These are phyloP conservation scores for Palythoa caribaeorum DNA, from an alignment of 92 coral and sea anemone genomes.

Conservation along the genomic window DNA sequence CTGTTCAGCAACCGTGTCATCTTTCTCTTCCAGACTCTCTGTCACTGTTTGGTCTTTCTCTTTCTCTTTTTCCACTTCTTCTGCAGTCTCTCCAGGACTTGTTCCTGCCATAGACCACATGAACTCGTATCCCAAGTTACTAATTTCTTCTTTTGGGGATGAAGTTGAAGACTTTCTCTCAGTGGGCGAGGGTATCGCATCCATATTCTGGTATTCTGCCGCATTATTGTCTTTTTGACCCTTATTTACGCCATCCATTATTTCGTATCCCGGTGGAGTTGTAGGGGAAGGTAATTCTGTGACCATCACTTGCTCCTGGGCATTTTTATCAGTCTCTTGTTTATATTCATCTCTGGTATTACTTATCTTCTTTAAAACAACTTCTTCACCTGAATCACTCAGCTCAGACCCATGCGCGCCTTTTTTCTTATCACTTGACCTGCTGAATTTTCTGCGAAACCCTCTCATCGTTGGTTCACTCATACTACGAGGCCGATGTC, in stretches of 20 bases:
- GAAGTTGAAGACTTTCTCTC: slow-evolving; percentile 8
- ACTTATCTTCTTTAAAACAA: background rate
- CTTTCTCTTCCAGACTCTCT: background rate
- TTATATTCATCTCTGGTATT: background rate
- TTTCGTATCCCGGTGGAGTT: slow-evolving; percentile 30
- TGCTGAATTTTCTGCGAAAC: background rate
- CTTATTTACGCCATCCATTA: slow-evolving; percentile 6
- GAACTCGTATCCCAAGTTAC: slow-evolving; percentile 39
- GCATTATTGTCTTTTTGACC: background rate
- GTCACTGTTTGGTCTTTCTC: background rate
- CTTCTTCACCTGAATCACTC: slow-evolving; percentile 4
- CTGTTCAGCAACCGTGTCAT: background rate
- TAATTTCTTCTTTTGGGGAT: slow-evolving; percentile 31
- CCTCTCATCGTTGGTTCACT: slow-evolving; percentile 39
- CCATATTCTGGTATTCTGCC: slow-evolving; percentile 29
- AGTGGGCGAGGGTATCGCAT: background rate
- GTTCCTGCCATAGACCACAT: background rate
- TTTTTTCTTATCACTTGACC: slow-evolving; percentile 13
- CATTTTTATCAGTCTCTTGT: background rate
- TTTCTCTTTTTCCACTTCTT: background rate
- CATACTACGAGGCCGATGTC: slow-evolving; percentile 19
- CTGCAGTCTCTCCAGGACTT: background rate
- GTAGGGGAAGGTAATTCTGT: background rate
- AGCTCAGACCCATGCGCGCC: background rate
- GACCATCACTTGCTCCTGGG: background rate